Percentiles rank a stretch among this genome's conserved stretches.
Evolutionary conservation across 1,140 invertebrate species (phyloP).

Genomic region (Drosophila burlai): DNA sequence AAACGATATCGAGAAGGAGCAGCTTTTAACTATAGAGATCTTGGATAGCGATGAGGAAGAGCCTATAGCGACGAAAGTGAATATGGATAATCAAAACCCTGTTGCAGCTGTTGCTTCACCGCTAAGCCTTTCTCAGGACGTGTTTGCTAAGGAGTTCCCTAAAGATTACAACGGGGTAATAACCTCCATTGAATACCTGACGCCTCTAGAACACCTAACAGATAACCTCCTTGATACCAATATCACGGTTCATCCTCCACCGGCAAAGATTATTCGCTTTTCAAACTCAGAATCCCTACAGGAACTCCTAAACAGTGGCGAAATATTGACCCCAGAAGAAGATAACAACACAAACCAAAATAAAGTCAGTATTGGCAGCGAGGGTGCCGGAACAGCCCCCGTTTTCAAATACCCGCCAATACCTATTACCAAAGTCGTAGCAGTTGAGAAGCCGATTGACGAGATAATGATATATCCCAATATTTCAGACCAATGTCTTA

Average conservation of each 20-base stretch:
- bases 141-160: background rate
- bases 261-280: slow-evolving; percentile 41
- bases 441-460: background rate
- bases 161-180: background rate
- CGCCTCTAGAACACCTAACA: slow-evolving; percentile 5
- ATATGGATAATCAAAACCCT: background rate
- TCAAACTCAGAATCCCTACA: slow-evolving; percentile 1
- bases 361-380: background rate
- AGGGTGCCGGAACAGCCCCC: background rate
- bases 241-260: background rate
- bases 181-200: slow-evolving; percentile 22
- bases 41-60: background rate
- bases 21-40: background rate
- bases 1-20: background rate
- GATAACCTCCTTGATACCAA: background rate
- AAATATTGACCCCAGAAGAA: slow-evolving; percentile 51
- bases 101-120: background rate
- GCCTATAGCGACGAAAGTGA: background rate
- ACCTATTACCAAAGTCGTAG: background rate
- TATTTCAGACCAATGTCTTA: background rate
- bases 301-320: background rate
- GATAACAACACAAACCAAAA: background rate
- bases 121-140: background rate
- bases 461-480: background rate
- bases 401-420: background rate